Base-by-base conservation (phyloP, 2,888 invertebrate species). In the Trissolcus japonicus region DNA sequence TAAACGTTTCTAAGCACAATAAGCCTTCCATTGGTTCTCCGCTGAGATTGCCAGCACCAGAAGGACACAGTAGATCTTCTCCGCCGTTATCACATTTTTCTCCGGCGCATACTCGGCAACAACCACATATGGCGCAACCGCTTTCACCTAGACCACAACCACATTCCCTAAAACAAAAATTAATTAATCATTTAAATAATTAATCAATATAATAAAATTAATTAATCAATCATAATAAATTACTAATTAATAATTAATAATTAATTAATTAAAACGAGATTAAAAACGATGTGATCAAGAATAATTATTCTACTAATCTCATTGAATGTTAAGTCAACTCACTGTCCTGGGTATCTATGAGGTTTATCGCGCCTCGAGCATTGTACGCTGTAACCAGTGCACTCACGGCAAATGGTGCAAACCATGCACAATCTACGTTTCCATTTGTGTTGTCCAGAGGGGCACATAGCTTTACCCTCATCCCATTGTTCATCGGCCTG, bases 81-180 rank as follows among this genome's bases (percentile, higher is more conserved):
- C 85, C 86, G 63, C 85, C 86, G 79, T 90, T 92, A 82, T 92
- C 92, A 50, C 91, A 91, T 76, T 91, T 91, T 89, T 92, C 93
- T 81, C 93, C 91, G 2, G 96, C 97, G 88, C 99, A 99, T 1
- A 94, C 92, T 50, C 96, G 92, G 87, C 99, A 99, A 41, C 96
- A 93, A 2, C 98, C 98, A 89, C 99, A 99, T 78, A 95, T 94
- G 0, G 94, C 93, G 86, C 98, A 98, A 0, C 98, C 98, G 63
- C 97, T 95, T 87, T 98, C 98, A 0, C 98, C 98, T 87, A 96
- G 95, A 2, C 98, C 98, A 90, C 98, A 98, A 0, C 97, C 97
- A 89, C 98, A 98, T 83, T 95, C 94, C 85, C 97, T 97, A 73
- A 79, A 35, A 46, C 53, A 16, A 25, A 25, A 25, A 25, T 25